Base-by-base conservation (phyloP, 2,113 vertebrate species). In the Macheiramphus alcinus region DNA sequence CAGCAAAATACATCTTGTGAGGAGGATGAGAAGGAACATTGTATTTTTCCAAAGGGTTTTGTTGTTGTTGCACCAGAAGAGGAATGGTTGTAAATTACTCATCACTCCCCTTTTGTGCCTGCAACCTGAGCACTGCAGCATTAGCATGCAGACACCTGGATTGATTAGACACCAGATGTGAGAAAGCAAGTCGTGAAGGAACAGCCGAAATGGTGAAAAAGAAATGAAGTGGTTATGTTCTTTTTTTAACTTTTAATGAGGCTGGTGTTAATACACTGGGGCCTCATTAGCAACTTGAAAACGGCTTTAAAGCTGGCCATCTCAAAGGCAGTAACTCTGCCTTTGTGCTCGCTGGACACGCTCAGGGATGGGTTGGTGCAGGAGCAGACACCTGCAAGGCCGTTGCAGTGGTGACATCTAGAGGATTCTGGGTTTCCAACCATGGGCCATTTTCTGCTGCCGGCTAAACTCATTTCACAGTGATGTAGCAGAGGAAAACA, bases 361-460 rank as follows among this genome's bases (percentile, higher is more conserved):
- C 1, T 1, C 4, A 19, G 81, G 71, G 73, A 4, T 26, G 85
- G 0, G 32, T 13, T 9, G 0, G 18, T 16, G 91, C 93, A 32
- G 93, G 52, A 47, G 9, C 79, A n/a, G 90, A 10, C 48, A n/a
- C 56, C 75, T 22, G 79, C 80, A 87, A 80, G 90, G 8, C 88
- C 68, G 91, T 45, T 23, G 50, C 91, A 34, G 91, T 78, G 93
- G 93, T 92, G 95, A 96, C 96, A 97, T 93, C 95, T 96, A 96
- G 96, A 96, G 96, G 96, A 62, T 48, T 78, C 16, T 53, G 52
- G 52, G 52, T 42, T 19, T n/a, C 87, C 61, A 10, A 21, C 71
- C 72, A 0, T 0, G 36, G 48, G 71, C 55, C 55, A 15, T 25
- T 58, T 42, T 65, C 87, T 53, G 58, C 75, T 45, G 63, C 50